Percentiles rank a stretch among this genome's conserved stretches.
These are phyloP conservation scores for Chrysina gloriosa DNA, from an alignment of 2,888 invertebrate species.

Conservation along the genomic window DNA sequence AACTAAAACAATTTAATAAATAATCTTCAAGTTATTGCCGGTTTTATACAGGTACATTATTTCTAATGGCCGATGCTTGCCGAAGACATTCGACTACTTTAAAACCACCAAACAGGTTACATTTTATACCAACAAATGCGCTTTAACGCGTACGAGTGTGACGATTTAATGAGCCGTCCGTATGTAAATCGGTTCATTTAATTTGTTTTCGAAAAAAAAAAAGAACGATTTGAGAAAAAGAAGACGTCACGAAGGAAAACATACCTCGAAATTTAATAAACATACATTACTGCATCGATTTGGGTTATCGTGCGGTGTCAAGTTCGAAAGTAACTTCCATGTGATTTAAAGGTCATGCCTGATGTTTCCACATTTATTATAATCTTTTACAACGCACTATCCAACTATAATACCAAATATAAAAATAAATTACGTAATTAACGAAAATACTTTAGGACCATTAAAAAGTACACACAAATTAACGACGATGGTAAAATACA, in stretches of 20 bases:
- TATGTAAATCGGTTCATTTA: background rate
- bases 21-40: slow-evolving; percentile 33
- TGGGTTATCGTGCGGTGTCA: slow-evolving; percentile 37
- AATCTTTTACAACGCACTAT: slow-evolving; percentile 6
- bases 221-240: background rate
- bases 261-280: slow-evolving; percentile 38
- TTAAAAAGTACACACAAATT: too few relatives aligned
- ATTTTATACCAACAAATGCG: slow-evolving; percentile 11
- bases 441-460: too few relatives aligned
- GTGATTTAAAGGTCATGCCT: slow-evolving; percentile 25
- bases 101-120: slow-evolving; percentile 27
- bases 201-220: slow-evolving; percentile 24
- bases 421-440: too few relatives aligned
- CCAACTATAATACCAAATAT: too few relatives aligned
- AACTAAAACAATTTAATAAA: slow-evolving; percentile 36
- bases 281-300: slow-evolving; percentile 26
- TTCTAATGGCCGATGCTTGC: slow-evolving; percentile 50
- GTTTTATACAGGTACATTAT: slow-evolving; percentile 46
- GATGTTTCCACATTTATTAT: slow-evolving; percentile 28
- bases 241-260: slow-evolving; percentile 20
- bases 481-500: too few relatives aligned
- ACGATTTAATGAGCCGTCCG: background rate
- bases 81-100: slow-evolving; percentile 49
- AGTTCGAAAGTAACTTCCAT: slow-evolving; percentile 24
- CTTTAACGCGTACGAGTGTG: background rate